These are phyloP conservation scores for Papilio machaon DNA, from an alignment of 1,140 invertebrate genomes.

Conservation along the genomic window DNA sequence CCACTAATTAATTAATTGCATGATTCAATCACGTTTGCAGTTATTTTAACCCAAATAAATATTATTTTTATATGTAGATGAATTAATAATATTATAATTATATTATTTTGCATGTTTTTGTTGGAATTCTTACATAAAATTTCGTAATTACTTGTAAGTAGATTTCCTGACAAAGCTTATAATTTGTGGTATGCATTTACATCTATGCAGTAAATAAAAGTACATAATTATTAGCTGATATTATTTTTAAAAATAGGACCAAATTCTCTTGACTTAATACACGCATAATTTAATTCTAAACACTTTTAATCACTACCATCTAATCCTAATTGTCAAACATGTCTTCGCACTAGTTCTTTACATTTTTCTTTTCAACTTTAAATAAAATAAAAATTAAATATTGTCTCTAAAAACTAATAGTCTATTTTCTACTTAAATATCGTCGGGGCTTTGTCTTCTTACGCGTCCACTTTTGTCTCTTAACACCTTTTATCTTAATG, in stretches of 20 bases:
- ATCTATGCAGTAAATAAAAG: neutral
- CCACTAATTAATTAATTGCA: neutral
- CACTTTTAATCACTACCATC: neutral
- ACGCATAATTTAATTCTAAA: neutral
- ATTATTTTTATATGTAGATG: neutral
- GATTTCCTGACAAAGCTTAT: neutral
- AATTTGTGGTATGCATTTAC: neutral
- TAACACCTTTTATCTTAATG: neutral
- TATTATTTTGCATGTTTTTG: neutral
- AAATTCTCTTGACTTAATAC: neutral
- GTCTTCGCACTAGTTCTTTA: neutral
- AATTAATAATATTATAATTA: too few relatives aligned
- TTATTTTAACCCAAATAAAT: constrained; percentile 5
- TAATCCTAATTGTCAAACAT: constrained; percentile 4
- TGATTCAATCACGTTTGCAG: neutral
- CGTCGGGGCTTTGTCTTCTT: neutral
- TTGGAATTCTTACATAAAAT: neutral
- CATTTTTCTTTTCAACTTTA: neutral
- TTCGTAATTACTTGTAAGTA: neutral
- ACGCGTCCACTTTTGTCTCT: neutral
- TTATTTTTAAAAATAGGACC: neutral
- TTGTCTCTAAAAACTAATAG: neutral
- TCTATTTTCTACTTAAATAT: neutral
- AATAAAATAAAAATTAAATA: neutral
- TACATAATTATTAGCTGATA: neutral